Evolutionary conservation across 2,888 invertebrate species (phyloP).

Genomic region (Rotaria socialis): DNA sequence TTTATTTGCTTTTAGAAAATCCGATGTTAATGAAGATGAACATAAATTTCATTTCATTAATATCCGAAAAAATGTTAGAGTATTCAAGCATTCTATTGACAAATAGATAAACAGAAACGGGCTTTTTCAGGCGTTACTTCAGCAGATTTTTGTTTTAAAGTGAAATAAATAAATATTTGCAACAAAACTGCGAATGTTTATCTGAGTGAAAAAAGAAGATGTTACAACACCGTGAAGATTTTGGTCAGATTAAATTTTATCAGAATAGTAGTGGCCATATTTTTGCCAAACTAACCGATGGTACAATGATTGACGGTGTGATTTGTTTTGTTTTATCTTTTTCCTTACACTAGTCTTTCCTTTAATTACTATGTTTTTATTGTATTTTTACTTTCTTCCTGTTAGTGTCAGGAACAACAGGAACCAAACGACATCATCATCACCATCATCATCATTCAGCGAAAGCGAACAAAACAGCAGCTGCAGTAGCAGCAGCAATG

Average conservation of each 20-base stretch:
- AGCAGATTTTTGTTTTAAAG: neutral
- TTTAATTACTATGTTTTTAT: neutral
- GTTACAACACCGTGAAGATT: neutral
- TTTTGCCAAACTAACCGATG: neutral
- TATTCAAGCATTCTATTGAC: neutral
- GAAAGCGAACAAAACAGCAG: neutral
- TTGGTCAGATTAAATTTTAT: neutral
- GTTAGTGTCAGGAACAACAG: neutral
- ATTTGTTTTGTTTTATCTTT: neutral
- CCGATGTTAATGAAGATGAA: conserved; percentile 10
- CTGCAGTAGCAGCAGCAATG: neutral
- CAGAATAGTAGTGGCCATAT: neutral
- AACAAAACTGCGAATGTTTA: neutral
- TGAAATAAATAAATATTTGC: neutral
- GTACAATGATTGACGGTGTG: neutral
- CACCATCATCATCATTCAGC: conserved; percentile 3
- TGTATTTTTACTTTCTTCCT: neutral
- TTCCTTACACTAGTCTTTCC: no score
- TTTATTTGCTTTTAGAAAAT: neutral
- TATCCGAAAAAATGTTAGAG: neutral
- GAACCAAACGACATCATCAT: conserved; percentile 19
- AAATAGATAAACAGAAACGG: neutral
- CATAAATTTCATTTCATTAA: conserved; percentile 11
- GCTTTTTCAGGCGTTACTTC: neutral
- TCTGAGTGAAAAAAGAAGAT: neutral